Evolutionary conservation across 2,113 vertebrate genomes (phyloP).

Genomic region (Rhodinocichla rosea): DNA sequence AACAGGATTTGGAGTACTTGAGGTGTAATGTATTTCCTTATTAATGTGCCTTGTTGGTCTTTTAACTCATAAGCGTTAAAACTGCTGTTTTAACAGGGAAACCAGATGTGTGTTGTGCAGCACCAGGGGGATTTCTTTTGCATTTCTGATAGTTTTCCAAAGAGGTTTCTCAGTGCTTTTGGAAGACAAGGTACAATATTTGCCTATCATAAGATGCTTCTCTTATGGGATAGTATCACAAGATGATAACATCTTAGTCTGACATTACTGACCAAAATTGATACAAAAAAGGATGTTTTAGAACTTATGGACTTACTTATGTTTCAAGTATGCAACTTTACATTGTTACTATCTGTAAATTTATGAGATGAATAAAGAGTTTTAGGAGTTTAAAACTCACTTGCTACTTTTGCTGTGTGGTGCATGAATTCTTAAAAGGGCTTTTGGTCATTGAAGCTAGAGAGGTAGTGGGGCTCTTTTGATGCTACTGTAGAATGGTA

Average conservation of each 20-base stretch:
- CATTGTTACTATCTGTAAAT: background rate
- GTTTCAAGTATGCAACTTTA: background rate
- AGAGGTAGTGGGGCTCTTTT: slow-evolving; percentile 45
- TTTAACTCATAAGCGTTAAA: background rate
- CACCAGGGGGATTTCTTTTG: background rate
- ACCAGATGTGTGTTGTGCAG: background rate
- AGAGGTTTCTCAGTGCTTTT: background rate
- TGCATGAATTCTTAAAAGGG: background rate
- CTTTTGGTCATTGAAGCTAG: background rate
- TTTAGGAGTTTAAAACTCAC: background rate
- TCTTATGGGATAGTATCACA: background rate
- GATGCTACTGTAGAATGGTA: slow-evolving; percentile 8
- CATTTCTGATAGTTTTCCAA: background rate
- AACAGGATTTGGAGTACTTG: slow-evolving; percentile 28
- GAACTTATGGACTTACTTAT: background rate
- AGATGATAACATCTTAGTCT: background rate
- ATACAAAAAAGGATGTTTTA: background rate
- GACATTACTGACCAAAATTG: background rate
- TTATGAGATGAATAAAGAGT: background rate
- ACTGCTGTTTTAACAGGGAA: background rate
- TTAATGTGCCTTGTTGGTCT: background rate
- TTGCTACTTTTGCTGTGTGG: background rate
- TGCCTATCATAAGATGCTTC: background rate
- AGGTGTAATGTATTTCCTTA: background rate
- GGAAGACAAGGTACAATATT: background rate